phyloP scores from a whole-genome alignment of 2,888 invertebrate genomes.

The Alentia gelatinosa region DNA sequence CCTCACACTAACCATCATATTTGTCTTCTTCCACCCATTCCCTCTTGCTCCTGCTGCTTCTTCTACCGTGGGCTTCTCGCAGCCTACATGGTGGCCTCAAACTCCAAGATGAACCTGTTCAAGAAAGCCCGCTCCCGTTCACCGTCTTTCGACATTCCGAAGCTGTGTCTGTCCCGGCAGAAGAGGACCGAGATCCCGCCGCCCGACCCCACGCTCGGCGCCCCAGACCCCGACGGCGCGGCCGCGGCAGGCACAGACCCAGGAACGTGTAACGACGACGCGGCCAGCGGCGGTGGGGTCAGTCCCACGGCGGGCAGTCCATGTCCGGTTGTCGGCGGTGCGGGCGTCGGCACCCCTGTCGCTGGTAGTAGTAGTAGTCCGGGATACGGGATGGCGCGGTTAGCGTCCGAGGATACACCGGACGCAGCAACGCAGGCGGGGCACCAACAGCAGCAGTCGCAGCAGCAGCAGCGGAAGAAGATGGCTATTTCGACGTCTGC shows the following conservation, averaged over 20 bases:
- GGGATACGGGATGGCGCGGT: not conserved
- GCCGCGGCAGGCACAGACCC: not conserved
- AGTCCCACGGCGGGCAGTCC: not conserved
- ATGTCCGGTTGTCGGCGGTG: slow-evolving; percentile 62
- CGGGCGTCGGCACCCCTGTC: not conserved
- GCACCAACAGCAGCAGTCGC: not conserved
- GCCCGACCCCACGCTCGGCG: not conserved
- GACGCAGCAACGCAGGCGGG: not conserved
- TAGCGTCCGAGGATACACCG: not conserved
- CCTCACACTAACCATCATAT: not conserved
- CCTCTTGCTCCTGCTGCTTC: no score
- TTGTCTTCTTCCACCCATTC: not conserved
- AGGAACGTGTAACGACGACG: slow-evolving; percentile 42
- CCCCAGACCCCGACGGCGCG: not conserved
- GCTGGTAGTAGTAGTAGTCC: not conserved
- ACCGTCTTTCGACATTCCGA: slow-evolving; percentile 52
- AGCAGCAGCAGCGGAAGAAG: not conserved
- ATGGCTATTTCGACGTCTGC: not conserved
- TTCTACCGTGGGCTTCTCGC: slow-evolving; percentile 62
- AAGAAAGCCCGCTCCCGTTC: slow-evolving; percentile 48
- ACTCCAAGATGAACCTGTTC: slow-evolving; percentile 38
- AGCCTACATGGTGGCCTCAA: slow-evolving; percentile 62
- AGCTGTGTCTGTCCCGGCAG: slow-evolving; percentile 50
- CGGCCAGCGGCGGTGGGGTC: not conserved
- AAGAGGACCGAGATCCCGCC: slow-evolving; percentile 37